These are phyloP conservation scores for Dasyurus viverrinus DNA, from an alignment of 2,113 vertebrate genomes.

Conservation along the genomic window DNA sequence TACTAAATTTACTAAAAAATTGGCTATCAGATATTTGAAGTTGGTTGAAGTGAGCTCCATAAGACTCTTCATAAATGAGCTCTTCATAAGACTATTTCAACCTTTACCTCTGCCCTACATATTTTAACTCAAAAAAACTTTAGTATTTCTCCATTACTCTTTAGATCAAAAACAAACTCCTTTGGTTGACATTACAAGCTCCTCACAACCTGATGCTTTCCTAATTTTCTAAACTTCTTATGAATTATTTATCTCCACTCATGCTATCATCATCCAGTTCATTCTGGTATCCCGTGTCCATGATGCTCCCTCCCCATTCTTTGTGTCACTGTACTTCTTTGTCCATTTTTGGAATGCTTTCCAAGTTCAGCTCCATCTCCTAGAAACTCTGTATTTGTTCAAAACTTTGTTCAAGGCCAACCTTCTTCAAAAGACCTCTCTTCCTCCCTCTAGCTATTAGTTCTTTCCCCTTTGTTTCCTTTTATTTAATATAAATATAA, in stretches of 20 bases:
- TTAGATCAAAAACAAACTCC: no score
- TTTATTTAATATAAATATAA: not conserved
- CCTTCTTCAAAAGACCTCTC: not conserved
- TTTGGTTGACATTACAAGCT: no score
- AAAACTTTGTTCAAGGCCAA: not conserved
- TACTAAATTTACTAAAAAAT: no score
- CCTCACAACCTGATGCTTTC: not conserved
- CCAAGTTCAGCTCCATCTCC: not conserved
- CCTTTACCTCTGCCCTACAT: no score
- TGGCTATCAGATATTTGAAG: no score
- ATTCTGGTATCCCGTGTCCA: not conserved
- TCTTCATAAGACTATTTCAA: no score
- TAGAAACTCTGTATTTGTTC: not conserved
- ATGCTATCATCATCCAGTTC: not conserved
- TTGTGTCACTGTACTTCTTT: not conserved
- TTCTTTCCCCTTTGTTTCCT: not conserved
- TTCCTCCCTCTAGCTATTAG: not conserved
- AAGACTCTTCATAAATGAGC: no score
- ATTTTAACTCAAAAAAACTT: no score
- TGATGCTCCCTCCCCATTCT: not conserved
- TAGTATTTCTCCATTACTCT: no score
- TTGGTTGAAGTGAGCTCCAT: no score
- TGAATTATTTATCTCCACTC: not conserved
- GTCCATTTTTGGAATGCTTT: not conserved
- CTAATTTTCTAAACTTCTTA: not conserved